Percentiles rank a stretch among this genome's conserved stretches.
These are phyloP conservation scores for Popillia japonica DNA, from an alignment of 1,140 invertebrate genomes.

Conservation along the genomic window DNA sequence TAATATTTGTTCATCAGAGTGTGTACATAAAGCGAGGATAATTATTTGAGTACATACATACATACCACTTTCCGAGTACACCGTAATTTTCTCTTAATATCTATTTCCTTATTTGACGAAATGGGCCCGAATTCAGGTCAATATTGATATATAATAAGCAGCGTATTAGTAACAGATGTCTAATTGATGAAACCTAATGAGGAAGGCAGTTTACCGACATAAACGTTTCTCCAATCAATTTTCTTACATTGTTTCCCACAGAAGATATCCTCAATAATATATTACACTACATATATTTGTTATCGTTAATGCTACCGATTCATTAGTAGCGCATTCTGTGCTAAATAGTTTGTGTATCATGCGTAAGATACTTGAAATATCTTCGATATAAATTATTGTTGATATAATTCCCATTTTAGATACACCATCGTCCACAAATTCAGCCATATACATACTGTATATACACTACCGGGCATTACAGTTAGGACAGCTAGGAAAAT, in stretches of 20 bases:
- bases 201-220: background rate
- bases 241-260: conserved; percentile 9
- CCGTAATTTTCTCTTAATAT: background rate
- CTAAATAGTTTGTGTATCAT: background rate
- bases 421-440: too few relatives aligned
- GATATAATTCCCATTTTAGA: too few relatives aligned
- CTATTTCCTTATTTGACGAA: background rate
- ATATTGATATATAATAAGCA: background rate
- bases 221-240: conserved; percentile 1
- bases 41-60: too few relatives aligned
- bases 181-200: background rate
- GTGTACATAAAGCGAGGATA: too few relatives aligned
- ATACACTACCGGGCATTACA: too few relatives aligned
- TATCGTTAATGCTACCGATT: background rate
- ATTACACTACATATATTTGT: background rate
- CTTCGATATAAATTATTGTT: too few relatives aligned
- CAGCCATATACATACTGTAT: too few relatives aligned
- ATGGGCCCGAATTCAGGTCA: background rate
- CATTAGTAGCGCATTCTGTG: background rate
- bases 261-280: background rate
- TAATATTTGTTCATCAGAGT: too few relatives aligned
- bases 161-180: background rate
- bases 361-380: too few relatives aligned
- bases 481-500: too few relatives aligned
- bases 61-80: too few relatives aligned